Percentiles rank a stretch among this genome's conserved stretches.
phyloP scores from a whole-genome alignment of 2,797 vertebrate genomes.

The Hydrocynus forskahlii region DNA sequence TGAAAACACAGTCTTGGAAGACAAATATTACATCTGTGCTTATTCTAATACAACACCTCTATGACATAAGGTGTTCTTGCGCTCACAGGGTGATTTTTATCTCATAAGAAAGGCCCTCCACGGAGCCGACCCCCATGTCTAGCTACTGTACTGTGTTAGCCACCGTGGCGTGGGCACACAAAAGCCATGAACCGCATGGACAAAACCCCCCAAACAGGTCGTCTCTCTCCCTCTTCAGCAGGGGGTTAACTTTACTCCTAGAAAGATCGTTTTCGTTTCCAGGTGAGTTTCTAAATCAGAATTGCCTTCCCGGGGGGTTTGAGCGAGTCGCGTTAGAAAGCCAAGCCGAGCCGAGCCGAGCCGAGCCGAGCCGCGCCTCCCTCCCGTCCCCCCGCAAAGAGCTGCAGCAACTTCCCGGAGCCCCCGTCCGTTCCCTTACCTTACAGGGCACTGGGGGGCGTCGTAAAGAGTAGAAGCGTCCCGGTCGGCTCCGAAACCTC shows the following conservation, averaged over 20 bases:
- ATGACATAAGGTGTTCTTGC: background rate
- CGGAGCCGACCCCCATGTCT: conserved; percentile 8
- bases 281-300: background rate
- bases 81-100: background rate
- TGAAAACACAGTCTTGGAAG: background rate
- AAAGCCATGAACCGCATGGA: conserved; percentile 30
- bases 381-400: too few relatives aligned
- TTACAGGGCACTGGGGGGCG: conserved; percentile 44
- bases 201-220: background rate
- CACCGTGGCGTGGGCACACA: conserved; percentile 39
- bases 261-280: background rate
- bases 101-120: background rate
- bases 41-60: too few relatives aligned
- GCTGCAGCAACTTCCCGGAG: too few relatives aligned
- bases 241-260: background rate
- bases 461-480: background rate
- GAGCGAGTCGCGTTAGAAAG: conserved; percentile 33
- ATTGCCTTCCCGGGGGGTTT: background rate
- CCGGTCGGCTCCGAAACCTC: background rate
- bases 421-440: conserved; percentile 53
- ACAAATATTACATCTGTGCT: too few relatives aligned
- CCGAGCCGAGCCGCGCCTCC: too few relatives aligned
- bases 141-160: conserved; percentile 47
- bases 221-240: background rate
- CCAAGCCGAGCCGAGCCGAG: conserved; percentile 7